Evolutionary conservation across 2,888 invertebrate genomes (phyloP).

Genomic region (Altica lythri): DNA sequence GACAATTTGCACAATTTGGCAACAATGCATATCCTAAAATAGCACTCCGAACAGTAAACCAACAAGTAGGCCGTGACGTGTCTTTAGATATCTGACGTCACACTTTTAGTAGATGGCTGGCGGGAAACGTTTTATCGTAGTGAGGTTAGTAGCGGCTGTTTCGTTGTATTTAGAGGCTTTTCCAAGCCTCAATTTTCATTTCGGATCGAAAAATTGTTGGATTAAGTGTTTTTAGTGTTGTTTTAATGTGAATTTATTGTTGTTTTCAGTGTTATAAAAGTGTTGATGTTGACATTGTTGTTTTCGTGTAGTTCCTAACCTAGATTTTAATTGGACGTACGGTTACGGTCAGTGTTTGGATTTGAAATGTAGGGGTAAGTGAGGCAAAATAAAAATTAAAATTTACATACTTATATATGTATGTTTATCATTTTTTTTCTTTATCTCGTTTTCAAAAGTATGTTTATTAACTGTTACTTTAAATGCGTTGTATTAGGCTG

Average conservation of each 20-base stretch:
- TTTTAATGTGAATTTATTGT: background rate
- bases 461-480: no score
- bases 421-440: no score
- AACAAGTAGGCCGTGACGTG: slow-evolving; percentile 27
- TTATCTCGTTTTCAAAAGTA: no score
- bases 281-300: slow-evolving; percentile 13
- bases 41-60: slow-evolving; percentile 21
- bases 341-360: slow-evolving; percentile 22
- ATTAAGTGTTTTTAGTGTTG: background rate
- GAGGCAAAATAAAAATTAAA: background rate
- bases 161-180: slow-evolving; percentile 16
- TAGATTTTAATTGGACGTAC: slow-evolving; percentile 12
- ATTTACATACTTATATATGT: no score
- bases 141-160: slow-evolving; percentile 18
- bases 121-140: slow-evolving; percentile 20
- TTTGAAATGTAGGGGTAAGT: slow-evolving; percentile 7
- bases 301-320: slow-evolving; percentile 12
- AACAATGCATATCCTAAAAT: slow-evolving; percentile 16
- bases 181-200: slow-evolving; percentile 13
- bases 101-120: slow-evolving; percentile 19
- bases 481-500: no score
- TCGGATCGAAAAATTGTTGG: background rate
- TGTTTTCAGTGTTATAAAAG: background rate
- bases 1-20: no score
- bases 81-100: slow-evolving; percentile 20